A percentile compares a stretch with the other conserved stretches of the same genome.
Conservation (phyloP, 2,797 vertebrate genomes). For the Brachymystax lenok region DNA sequence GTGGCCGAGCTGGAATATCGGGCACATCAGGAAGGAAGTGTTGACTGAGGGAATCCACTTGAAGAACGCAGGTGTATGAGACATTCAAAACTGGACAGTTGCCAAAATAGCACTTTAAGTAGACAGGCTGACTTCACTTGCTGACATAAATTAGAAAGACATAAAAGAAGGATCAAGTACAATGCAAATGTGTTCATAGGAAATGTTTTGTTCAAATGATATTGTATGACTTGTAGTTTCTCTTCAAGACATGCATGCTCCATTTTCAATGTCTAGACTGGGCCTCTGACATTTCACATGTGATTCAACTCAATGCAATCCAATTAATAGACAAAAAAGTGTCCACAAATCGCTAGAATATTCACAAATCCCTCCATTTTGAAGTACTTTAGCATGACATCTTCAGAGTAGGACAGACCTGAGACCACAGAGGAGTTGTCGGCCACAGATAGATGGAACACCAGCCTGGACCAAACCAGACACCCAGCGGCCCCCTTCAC, state of each 20-base stretch:
- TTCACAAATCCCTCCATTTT: neutral
- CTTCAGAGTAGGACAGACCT: constrained; percentile 55
- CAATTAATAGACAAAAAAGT: neutral
- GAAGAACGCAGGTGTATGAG: constrained; percentile 56
- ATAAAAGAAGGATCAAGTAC: neutral
- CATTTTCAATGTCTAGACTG: neutral
- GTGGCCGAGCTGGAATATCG: constrained; percentile 37
- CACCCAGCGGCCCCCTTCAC: constrained; percentile 35
- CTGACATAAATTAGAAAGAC: neutral
- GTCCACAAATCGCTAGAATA: neutral
- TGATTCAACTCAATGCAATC: neutral
- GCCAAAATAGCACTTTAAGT: neutral
- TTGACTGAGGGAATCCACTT: constrained; percentile 47
- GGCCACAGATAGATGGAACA: constrained; percentile 60
- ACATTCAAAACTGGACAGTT: constrained; percentile 4
- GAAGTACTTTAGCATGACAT: constrained; percentile 46
- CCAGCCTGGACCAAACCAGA: constrained; percentile 64
- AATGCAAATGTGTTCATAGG: neutral
- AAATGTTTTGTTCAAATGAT: neutral
- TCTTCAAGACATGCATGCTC: neutral
- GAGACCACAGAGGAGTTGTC: constrained; percentile 56
- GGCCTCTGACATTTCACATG: neutral
- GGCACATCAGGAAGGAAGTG: constrained; percentile 1
- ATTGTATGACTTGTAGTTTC: neutral
- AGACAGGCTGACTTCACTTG: neutral